These are phyloP conservation scores for Shinisaurus crocodilurus DNA, from an alignment of 2,113 vertebrate species.

Conservation along the genomic window DNA sequence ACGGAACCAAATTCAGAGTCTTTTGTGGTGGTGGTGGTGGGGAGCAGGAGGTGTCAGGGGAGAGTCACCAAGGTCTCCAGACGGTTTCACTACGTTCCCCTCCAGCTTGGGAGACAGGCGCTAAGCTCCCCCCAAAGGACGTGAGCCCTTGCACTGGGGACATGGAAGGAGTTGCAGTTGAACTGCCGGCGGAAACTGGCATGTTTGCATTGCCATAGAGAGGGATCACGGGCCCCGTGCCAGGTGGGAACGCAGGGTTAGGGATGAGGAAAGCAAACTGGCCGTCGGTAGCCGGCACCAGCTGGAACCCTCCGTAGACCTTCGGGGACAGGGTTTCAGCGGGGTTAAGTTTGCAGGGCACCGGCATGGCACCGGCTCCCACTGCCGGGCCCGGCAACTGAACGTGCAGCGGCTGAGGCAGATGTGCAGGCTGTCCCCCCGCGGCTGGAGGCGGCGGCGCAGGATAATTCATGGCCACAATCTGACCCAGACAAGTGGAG, in stretches of 20 bases:
- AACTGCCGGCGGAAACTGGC: constrained; percentile 73
- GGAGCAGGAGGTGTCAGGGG: constrained; percentile 49
- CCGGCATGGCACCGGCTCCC: constrained; percentile 73
- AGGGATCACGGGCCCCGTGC: constrained; percentile 77
- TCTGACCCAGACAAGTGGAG: constrained; percentile 87
- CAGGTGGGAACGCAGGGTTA: constrained; percentile 79
- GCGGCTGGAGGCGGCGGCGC: constrained; percentile 68
- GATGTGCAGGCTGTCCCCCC: constrained; percentile 76
- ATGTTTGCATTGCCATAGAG: constrained; percentile 82
- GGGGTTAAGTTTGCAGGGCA: constrained; percentile 85
- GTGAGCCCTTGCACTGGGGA: constrained; percentile 92
- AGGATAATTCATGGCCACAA: constrained; percentile 87
- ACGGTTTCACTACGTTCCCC: constrained; percentile 86
- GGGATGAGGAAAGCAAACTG: constrained; percentile 90
- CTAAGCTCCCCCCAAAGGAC: constrained; percentile 77
- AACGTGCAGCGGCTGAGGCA: constrained; percentile 86
- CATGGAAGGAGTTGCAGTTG: constrained; percentile 46
- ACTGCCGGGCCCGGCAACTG: constrained; percentile 81
- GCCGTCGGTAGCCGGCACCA: constrained; percentile 84
- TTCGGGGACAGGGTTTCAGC: constrained; percentile 82
- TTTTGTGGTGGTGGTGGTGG: accelerated
- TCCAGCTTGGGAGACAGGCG: constrained; percentile 78
- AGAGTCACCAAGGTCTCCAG: constrained; percentile 91
- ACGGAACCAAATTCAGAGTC: constrained; percentile 80
- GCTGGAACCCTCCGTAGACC: constrained; percentile 85